These are phyloP conservation scores for Falco concolor DNA, from an alignment of 2,797 vertebrate genomes.

Conservation along the genomic window DNA sequence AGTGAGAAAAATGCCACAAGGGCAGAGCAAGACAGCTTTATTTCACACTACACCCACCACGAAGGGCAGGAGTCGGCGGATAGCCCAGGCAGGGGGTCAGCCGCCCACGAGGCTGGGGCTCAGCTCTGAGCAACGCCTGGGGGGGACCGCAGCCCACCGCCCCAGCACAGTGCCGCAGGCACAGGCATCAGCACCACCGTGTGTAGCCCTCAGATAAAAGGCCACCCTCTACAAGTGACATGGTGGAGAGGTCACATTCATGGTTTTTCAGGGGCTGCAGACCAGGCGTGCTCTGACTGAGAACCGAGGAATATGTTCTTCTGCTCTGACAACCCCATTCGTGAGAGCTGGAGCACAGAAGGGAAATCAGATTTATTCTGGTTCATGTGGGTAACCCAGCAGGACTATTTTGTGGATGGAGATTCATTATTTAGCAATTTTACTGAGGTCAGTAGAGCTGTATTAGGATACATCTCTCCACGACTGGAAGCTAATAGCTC, in stretches of 20 bases:
- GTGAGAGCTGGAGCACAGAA: not conserved
- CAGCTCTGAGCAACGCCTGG: not conserved
- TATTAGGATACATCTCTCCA: not conserved
- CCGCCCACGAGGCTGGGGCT: not conserved
- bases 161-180: not conserved
- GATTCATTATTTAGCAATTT: not conserved
- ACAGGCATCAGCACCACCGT: not conserved
- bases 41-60: not conserved
- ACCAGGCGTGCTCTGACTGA: not conserved
- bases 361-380: not conserved
- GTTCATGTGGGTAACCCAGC: fast-evolving
- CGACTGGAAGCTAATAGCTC: not conserved
- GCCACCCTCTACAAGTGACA: not conserved
- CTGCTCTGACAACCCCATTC: not conserved
- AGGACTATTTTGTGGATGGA: not conserved
- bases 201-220: not conserved
- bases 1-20: not conserved
- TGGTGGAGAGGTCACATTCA: not conserved
- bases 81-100: fast-evolving
- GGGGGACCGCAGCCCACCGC: not conserved
- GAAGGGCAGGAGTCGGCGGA: not conserved
- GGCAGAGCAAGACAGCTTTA: not conserved
- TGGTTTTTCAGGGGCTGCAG: not conserved
- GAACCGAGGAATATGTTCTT: not conserved
- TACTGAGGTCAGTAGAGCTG: not conserved